Percentiles rank a stretch among this genome's conserved stretches.
These are phyloP conservation scores for Lepidocolaptes lacrymiger DNA, from an alignment of 2,797 vertebrate genomes.

Conservation along the genomic window DNA sequence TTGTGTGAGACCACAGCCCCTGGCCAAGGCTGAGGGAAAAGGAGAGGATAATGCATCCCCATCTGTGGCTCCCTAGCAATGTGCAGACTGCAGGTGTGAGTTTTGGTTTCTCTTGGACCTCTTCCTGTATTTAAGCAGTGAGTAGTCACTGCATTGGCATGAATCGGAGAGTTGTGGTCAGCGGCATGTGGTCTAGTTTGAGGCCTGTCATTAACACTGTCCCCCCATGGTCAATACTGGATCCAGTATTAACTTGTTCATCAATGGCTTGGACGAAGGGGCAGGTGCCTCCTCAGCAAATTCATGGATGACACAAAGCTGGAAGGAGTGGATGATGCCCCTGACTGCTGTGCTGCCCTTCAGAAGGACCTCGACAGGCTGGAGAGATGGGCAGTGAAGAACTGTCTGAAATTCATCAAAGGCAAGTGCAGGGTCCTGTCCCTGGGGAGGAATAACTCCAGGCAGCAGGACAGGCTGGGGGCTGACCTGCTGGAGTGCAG, in stretches of 20 bases:
- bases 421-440: not conserved
- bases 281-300: not conserved
- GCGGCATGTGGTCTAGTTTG: not conserved
- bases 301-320: not conserved
- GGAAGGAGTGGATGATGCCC: not conserved
- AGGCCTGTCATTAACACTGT: not conserved
- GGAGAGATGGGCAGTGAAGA: not conserved
- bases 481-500: too few relatives aligned
- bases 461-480: not conserved
- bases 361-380: not conserved
- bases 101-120: not conserved
- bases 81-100: accelerated
- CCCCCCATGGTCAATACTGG: too few relatives aligned
- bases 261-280: not conserved
- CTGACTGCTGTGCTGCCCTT: not conserved
- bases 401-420: not conserved
- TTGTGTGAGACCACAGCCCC: not conserved
- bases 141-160: not conserved
- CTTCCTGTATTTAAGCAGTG: not conserved
- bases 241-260: not conserved
- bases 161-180: too few relatives aligned
- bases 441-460: not conserved
- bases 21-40: too few relatives aligned
- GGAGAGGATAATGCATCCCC: not conserved
- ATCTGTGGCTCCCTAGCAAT: accelerated